Base-by-base conservation (phyloP, 2,888 invertebrate species). In the Amiota minor region DNA sequence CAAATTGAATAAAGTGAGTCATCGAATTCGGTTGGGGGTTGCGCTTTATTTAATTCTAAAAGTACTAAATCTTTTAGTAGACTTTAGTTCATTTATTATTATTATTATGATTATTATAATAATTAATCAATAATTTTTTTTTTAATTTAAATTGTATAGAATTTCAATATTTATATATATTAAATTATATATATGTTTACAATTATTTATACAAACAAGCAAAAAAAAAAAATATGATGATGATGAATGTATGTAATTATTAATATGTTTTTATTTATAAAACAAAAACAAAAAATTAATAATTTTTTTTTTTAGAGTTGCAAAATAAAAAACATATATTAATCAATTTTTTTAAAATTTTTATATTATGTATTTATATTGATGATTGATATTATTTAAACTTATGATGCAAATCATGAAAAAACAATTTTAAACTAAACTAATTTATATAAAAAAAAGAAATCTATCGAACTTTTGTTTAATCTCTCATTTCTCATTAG, bases 161-260 rank as follows among this genome's bases (percentile, higher is more conserved):
- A 23, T 49, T 67, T 49, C 50, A 67, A 23, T 23, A 23, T 67
- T 50, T 67, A 50, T 3, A n/a, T 56, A 18, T 16, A 16, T 56
- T 18, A 10, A 18, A 18, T 56, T 56, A 16, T 67, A 50, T 46
- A 47, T 67, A 67, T 67, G 50, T 67, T 67, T 67, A 67, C 50
- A 67, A 20, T 67, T 67, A 67, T 67, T 67, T 67, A 67, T 67
- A 67, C 23, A 67, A 67, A 35, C 14, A 50, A 50, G n/a, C 1
- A 11, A 50, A 11, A 56, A 56, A n/a, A 56, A 56, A 65, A 47
- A 16, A 23, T 3, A 35, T 35, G 35, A 35, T 35, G 35, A 35
- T 35, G 35, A 35, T 35, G 35, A 35, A 65, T 65, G 65, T 65
- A 65, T 65, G 65, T 65, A 65, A 35, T 35, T 35, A 35, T 35